These are phyloP conservation scores for Thera obeliscata DNA, from an alignment of 2,888 invertebrate genomes.

Conservation along the genomic window DNA sequence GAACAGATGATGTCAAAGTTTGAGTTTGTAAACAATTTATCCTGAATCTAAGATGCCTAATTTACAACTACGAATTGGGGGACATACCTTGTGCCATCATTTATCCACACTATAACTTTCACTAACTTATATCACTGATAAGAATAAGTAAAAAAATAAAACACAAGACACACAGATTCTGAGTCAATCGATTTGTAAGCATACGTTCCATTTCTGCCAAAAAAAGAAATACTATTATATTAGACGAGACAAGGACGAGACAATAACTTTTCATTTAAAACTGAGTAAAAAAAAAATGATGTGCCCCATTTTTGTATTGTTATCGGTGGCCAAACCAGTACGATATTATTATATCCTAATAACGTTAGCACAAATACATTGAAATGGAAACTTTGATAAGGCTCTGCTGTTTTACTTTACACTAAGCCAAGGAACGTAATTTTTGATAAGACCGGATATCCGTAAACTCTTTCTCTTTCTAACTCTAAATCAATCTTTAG, in stretches of 20 bases:
- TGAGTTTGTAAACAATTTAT: slow-evolving; percentile 50
- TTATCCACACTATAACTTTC: slow-evolving; percentile 37
- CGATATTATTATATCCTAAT: no score
- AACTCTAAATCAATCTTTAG: slow-evolving; percentile 17
- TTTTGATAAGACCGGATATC: slow-evolving; percentile 33
- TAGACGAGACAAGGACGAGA: no score
- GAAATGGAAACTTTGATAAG: no score
- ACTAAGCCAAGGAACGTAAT: slow-evolving; percentile 13
- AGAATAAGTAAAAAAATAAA: slow-evolving; percentile 39
- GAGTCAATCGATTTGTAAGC: slow-evolving; percentile 55
- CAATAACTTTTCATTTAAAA: no score
- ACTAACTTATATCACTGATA: slow-evolving; percentile 28
- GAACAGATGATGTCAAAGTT: slow-evolving; percentile 62
- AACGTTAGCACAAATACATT: no score
- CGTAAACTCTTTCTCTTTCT: not conserved
- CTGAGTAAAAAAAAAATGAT: not conserved
- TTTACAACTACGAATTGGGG: slow-evolving; percentile 33
- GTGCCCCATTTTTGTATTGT: not conserved
- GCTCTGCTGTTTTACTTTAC: no score
- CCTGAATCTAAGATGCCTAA: slow-evolving; percentile 16
- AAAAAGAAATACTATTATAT: not conserved
- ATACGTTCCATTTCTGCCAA: slow-evolving; percentile 45
- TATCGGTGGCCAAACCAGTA: no score
- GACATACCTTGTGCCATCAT: slow-evolving; percentile 73
- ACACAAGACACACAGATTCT: slow-evolving; percentile 51